Conservation (phyloP, 2,113 vertebrate genomes). For the Crotophaga sulcirostris region DNA sequence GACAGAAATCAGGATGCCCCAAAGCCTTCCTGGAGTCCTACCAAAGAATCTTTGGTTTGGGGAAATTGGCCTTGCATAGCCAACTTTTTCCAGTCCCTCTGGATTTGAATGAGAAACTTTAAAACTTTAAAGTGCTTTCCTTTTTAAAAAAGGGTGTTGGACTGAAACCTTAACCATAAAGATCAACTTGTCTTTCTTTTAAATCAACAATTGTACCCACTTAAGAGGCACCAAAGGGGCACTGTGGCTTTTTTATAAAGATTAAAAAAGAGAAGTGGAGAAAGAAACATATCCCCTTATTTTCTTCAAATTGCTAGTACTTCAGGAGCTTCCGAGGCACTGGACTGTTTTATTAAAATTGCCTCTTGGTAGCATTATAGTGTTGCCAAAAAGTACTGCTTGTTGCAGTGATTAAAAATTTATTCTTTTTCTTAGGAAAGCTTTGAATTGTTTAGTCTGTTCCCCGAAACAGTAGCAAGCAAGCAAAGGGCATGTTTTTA, state of each 20-base stretch:
- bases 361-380: neutral
- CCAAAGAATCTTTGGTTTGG: neutral
- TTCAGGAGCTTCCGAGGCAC: slow-evolving; percentile 10
- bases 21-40: slow-evolving; percentile 22
- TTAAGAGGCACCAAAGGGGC: slow-evolving; percentile 40
- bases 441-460: neutral
- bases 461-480: neutral
- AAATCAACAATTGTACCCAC: slow-evolving; percentile 18
- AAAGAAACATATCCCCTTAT: slow-evolving; percentile 23
- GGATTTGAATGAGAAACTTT: slow-evolving; percentile 18
- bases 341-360: slow-evolving; percentile 30
- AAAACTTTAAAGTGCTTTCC: slow-evolving; percentile 5
- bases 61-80: neutral
- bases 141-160: slow-evolving; percentile 43
- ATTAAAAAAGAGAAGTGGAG: neutral
- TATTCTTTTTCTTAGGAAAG: slow-evolving; percentile 2
- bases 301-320: slow-evolving; percentile 19
- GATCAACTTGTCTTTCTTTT: slow-evolving; percentile 21
- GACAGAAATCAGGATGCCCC: slow-evolving; percentile 17
- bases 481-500: neutral
- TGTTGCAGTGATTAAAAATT: neutral
- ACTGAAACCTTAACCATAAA: slow-evolving; percentile 45
- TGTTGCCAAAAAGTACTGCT: slow-evolving; percentile 11
- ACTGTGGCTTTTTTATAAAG: slow-evolving; percentile 36
- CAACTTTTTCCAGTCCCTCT: slow-evolving; percentile 5